Evolutionary conservation across 1,140 invertebrate genomes (phyloP).

Genomic region (Leptopilina boulardi): DNA sequence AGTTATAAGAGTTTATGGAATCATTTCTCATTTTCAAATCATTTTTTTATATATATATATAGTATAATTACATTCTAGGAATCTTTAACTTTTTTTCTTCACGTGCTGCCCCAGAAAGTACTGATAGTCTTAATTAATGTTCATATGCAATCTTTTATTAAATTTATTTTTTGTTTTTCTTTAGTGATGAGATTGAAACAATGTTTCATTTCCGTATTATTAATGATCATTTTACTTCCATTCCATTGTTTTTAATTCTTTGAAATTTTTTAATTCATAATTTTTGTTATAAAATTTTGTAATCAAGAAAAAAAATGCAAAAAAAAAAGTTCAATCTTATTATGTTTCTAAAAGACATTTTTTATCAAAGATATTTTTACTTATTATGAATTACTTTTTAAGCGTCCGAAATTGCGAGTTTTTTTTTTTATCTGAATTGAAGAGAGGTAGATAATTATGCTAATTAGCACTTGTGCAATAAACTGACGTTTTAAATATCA

Average conservation of each 20-base stretch:
- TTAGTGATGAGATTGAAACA: neutral
- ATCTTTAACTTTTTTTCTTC: neutral
- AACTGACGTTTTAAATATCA: neutral
- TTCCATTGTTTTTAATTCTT: neutral
- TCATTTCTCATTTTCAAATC: slow-evolving; percentile 8
- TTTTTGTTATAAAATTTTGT: neutral
- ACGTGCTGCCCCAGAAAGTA: neutral
- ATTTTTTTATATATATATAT: neutral
- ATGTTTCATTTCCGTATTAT: neutral
- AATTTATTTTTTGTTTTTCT: neutral
- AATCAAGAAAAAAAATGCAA: neutral
- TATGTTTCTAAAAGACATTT: no score
- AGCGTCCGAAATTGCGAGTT: neutral
- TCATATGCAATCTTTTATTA: neutral
- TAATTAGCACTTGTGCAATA: slow-evolving; percentile 3
- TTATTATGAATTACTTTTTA: no score
- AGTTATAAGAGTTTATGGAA: slow-evolving; percentile 35
- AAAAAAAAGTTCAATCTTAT: neutral
- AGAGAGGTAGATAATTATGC: slow-evolving; percentile 3
- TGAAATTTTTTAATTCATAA: neutral
- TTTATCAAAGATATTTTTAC: no score
- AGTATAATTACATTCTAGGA: slow-evolving; percentile 15
- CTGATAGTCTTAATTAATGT: slow-evolving; percentile 18
- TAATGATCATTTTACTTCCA: neutral
- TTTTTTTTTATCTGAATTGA: neutral